A percentile compares a stretch with the other conserved stretches of the same genome.
These are phyloP conservation scores for Aphidius gifuensis DNA, from an alignment of 1,140 invertebrate species.

Conservation along the genomic window DNA sequence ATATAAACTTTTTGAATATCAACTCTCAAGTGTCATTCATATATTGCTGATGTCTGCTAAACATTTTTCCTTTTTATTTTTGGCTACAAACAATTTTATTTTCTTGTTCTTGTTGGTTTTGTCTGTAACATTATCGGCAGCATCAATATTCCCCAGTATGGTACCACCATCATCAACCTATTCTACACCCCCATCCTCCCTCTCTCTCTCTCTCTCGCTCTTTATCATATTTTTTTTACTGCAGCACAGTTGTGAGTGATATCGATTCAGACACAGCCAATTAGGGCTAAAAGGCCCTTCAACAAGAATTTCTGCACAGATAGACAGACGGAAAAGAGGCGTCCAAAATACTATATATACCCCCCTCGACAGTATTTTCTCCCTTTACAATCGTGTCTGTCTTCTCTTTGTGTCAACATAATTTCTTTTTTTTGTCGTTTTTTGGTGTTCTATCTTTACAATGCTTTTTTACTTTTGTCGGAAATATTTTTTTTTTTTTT, in stretches of 20 bases:
- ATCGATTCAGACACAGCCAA: constrained; percentile 51
- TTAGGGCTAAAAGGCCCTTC: constrained; percentile 53
- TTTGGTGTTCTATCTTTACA: not conserved
- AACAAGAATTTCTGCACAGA: constrained; percentile 41
- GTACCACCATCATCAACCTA: no score
- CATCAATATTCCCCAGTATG: constrained; percentile 21
- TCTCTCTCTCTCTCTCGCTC: no score
- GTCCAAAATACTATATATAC: constrained; percentile 19
- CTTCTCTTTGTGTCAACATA: not conserved
- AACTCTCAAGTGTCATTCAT: no score
- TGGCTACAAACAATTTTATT: not conserved
- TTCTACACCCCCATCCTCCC: no score
- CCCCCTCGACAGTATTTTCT: constrained; percentile 2
- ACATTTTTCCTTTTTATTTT: not conserved
- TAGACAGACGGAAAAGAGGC: constrained; percentile 19
- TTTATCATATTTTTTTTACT: constrained; percentile 3
- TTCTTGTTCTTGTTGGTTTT: no score
- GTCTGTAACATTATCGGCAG: not conserved
- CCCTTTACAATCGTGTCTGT: not conserved
- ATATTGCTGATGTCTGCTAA: not conserved
- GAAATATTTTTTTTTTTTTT: no score
- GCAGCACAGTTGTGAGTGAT: constrained; percentile 40
- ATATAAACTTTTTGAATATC: no score
- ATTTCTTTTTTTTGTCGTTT: constrained; percentile 1
- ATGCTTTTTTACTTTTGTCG: no score